Evolutionary conservation across 2,797 vertebrate species (phyloP).

Genomic region (Limosa lapponica): DNA sequence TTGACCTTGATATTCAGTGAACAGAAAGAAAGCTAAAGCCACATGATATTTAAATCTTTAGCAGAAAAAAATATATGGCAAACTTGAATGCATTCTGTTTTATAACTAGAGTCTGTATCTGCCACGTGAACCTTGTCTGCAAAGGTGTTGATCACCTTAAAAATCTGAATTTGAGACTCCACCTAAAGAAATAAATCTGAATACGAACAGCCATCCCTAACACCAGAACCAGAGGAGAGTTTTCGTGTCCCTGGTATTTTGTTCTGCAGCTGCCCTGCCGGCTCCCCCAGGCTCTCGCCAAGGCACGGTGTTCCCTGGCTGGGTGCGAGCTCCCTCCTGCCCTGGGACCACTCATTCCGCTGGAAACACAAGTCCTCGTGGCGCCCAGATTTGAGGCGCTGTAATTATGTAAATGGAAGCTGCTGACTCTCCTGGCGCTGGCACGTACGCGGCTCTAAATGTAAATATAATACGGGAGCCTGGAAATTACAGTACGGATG

Average conservation of each 20-base stretch:
- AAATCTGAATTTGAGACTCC: background rate
- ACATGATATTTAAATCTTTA: slow-evolving; percentile 69
- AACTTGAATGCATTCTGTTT: slow-evolving; percentile 6
- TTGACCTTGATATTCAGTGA: slow-evolving; percentile 92
- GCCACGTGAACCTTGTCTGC: background rate
- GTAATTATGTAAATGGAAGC: background rate
- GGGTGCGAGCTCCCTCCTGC: background rate
- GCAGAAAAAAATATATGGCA: slow-evolving; percentile 45
- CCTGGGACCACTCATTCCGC: background rate
- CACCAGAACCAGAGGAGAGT: background rate
- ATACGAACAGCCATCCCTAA: background rate
- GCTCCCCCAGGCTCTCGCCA: background rate
- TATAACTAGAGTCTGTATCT: background rate
- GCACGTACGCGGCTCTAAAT: background rate
- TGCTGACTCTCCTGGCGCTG: background rate
- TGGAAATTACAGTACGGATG: background rate
- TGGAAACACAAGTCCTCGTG: accelerated
- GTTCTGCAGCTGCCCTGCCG: background rate
- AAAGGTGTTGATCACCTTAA: background rate
- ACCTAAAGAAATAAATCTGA: background rate
- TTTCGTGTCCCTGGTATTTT: background rate
- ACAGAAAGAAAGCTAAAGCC: slow-evolving; percentile 81
- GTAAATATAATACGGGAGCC: background rate
- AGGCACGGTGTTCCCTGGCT: accelerated
- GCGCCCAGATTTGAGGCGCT: background rate